Evolutionary conservation across 2,113 vertebrate genomes (phyloP).

Genomic region (Serilophus lunatus): DNA sequence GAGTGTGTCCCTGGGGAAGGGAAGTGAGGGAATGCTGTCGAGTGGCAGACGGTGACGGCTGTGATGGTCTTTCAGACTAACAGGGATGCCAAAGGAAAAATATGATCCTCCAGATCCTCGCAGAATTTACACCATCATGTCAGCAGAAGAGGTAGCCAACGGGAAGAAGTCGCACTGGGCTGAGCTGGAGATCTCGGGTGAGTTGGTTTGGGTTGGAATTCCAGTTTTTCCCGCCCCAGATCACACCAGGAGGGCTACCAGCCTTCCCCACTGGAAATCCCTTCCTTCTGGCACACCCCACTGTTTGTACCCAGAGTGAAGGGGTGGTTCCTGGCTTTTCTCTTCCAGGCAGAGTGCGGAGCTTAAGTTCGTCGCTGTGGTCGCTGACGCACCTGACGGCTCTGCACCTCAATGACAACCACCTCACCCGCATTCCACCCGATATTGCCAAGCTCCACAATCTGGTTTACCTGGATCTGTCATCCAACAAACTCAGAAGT

Average conservation of each 20-base stretch:
- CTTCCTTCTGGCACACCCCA: background rate
- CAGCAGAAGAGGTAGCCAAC: constrained; percentile 92
- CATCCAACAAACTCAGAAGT: constrained; percentile 99
- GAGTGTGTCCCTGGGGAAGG: background rate
- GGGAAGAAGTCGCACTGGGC: constrained; percentile 98
- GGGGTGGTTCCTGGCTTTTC: background rate
- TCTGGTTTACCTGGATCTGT: constrained; percentile 97
- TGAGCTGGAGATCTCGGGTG: constrained; percentile 97
- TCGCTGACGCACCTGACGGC: constrained; percentile 95
- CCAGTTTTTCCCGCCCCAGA: background rate
- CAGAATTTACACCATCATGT: constrained; percentile 99
- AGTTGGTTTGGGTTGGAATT: constrained; percentile 27
- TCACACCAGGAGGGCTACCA: rapidly evolving
- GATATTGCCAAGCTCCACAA: constrained; percentile 98
- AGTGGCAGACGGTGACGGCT: background rate
- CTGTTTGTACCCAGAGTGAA: background rate
- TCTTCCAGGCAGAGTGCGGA: constrained; percentile 90
- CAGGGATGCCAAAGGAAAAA: constrained; percentile 99
- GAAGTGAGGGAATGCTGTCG: background rate
- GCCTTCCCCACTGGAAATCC: background rate
- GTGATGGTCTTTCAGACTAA: constrained; percentile 79
- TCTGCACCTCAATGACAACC: constrained; percentile 98
- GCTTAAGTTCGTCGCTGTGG: constrained; percentile 92
- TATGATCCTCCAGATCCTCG: constrained; percentile 99
- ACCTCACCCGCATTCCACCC: constrained; percentile 94